Percentiles rank a stretch among this genome's conserved stretches.
phyloP scores from a whole-genome alignment of 2,113 vertebrate genomes.

The Cephalopholis sonnerati region DNA sequence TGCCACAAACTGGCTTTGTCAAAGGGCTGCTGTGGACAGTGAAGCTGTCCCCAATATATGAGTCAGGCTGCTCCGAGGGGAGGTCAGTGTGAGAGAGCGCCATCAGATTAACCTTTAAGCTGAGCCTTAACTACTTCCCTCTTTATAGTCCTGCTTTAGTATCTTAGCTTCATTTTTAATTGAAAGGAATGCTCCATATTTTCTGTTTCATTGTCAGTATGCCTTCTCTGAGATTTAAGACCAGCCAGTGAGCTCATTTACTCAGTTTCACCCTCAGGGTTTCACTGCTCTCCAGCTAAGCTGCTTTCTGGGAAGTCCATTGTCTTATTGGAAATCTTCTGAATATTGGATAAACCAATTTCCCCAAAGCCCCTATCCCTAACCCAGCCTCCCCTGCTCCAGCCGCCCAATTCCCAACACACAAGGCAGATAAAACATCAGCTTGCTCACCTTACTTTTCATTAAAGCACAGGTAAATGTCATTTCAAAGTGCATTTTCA shows the following conservation, averaged over 20 bases:
- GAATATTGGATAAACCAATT: slow-evolving; percentile 80
- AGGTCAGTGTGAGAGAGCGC: slow-evolving; percentile 61
- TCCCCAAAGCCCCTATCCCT: slow-evolving; percentile 51
- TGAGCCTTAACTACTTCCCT: slow-evolving; percentile 72
- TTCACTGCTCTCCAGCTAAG: slow-evolving; percentile 64
- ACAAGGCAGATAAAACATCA: slow-evolving; percentile 61
- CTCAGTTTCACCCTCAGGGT: slow-evolving; percentile 66
- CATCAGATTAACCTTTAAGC: slow-evolving; percentile 77
- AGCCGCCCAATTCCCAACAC: slow-evolving; percentile 40
- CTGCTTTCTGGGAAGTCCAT: slow-evolving; percentile 72
- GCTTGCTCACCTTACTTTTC: slow-evolving; percentile 72
- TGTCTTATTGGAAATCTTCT: slow-evolving; percentile 79
- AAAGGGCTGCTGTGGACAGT: slow-evolving; percentile 64
- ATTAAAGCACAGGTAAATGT: slow-evolving; percentile 76
- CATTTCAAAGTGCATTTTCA: slow-evolving; percentile 69
- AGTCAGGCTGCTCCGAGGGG: slow-evolving; percentile 56
- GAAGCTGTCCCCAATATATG: slow-evolving; percentile 61
- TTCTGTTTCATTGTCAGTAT: slow-evolving; percentile 42
- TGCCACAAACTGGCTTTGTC: slow-evolving; percentile 74
- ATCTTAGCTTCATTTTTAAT: slow-evolving; percentile 65
- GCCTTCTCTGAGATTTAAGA: slow-evolving; percentile 48
- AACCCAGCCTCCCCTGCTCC: slow-evolving; percentile 13
- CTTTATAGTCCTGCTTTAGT: slow-evolving; percentile 58
- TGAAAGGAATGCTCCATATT: slow-evolving; percentile 66
- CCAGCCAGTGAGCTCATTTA: slow-evolving; percentile 68